phyloP scores from a whole-genome alignment of 2,888 invertebrate species.

The Drosophila kuntzei region DNA sequence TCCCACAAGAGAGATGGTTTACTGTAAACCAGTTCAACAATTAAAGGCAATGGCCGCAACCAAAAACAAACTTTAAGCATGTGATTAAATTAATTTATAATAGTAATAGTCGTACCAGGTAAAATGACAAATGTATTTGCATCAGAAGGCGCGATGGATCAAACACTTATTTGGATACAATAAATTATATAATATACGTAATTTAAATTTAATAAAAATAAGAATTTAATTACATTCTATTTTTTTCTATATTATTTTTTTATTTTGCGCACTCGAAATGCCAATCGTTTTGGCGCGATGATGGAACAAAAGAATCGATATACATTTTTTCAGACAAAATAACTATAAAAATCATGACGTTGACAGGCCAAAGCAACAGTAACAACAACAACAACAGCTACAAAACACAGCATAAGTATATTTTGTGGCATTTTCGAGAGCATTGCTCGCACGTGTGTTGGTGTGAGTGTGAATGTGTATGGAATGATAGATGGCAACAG shows the following conservation, averaged over 20 bases:
- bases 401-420: slow-evolving; percentile 53
- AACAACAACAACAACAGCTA: slow-evolving; percentile 15
- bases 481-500: slow-evolving; percentile 63
- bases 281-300: slow-evolving; percentile 43
- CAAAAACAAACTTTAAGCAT: slow-evolving; percentile 20
- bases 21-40: slow-evolving; percentile 42
- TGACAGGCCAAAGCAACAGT: slow-evolving; percentile 44
- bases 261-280: slow-evolving; percentile 42
- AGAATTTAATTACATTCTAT: slow-evolving; percentile 15
- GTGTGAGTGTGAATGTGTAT: slow-evolving; percentile 21
- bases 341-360: slow-evolving; percentile 62
- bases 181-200: slow-evolving; percentile 9
- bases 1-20: slow-evolving; percentile 28
- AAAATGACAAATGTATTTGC: slow-evolving; percentile 13
- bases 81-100: slow-evolving; percentile 15
- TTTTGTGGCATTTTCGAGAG: slow-evolving; percentile 70
- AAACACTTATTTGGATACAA: neutral
- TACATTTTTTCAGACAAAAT: slow-evolving; percentile 27
- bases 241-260: slow-evolving; percentile 19
- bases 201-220: slow-evolving; percentile 7
- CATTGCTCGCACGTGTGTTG: slow-evolving; percentile 61
- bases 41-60: slow-evolving; percentile 51
- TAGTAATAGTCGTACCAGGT: neutral
- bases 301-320: slow-evolving; percentile 28
- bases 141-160: neutral